phyloP scores from a whole-genome alignment of 2,797 vertebrate species.

The Geotrypetes seraphini region DNA sequence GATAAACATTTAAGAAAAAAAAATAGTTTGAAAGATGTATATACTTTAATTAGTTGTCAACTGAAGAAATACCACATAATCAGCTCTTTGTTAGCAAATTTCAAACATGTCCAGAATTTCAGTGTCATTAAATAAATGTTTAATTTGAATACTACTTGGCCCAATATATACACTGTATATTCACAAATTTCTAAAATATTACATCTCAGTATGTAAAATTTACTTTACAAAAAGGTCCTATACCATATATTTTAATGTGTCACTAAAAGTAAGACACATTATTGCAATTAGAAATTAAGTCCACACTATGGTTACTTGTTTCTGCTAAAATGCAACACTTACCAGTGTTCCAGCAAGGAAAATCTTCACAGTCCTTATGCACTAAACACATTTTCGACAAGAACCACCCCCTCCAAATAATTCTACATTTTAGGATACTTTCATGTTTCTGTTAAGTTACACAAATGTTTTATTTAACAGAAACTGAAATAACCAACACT shows the following conservation, averaged over 20 bases:
- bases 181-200: conserved; percentile 42
- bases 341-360: conserved; percentile 12
- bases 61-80: no score
- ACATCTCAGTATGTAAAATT: conserved; percentile 39
- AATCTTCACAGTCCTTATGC: conserved; percentile 26
- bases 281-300: conserved; percentile 39
- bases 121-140: conserved; percentile 16
- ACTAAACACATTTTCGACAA: conserved; percentile 26
- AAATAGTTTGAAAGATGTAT: conserved; percentile 38
- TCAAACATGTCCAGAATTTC: conserved; percentile 26
- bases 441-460: no score
- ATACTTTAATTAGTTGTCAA: no score
- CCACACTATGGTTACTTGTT: conserved; percentile 23
- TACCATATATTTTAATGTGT: no score
- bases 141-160: conserved; percentile 31
- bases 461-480: conserved; percentile 22
- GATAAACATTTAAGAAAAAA: conserved; percentile 49
- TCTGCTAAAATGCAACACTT: conserved; percentile 30
- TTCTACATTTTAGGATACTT: no score
- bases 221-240: conserved; percentile 32
- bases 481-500: conserved; percentile 16
- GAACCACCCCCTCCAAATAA: background rate
- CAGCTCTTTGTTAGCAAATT: conserved; percentile 19
- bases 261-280: conserved; percentile 37
- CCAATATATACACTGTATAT: conserved; percentile 39